These are phyloP conservation scores for Crotalus adamanteus DNA, from an alignment of 2,797 vertebrate species.

Conservation along the genomic window DNA sequence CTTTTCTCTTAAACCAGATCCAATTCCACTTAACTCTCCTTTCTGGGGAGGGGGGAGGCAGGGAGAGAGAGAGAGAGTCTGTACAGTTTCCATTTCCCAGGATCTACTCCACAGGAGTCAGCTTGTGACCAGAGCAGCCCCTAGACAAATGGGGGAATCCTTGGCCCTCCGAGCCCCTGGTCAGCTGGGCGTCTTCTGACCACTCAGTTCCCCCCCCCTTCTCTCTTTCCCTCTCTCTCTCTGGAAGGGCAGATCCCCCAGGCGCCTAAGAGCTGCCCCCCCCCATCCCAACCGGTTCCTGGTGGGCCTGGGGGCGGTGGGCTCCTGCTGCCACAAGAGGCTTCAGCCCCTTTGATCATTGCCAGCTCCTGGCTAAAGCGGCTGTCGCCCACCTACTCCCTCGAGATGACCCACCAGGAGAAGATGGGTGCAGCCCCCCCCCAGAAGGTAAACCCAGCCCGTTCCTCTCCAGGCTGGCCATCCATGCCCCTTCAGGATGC, in stretches of 20 bases:
- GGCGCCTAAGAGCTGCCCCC: neutral
- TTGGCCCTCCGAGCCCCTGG: constrained; percentile 44
- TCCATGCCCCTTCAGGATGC: neutral
- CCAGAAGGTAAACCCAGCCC: neutral
- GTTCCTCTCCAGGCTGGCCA: neutral
- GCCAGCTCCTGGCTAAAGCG: neutral
- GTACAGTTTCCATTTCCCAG: constrained; percentile 23
- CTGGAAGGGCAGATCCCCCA: constrained; percentile 6
- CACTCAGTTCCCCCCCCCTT: constrained; percentile 23
- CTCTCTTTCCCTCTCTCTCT: neutral
- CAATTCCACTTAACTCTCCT: constrained; percentile 64
- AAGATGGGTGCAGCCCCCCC: neutral
- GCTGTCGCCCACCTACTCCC: neutral
- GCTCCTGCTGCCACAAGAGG: neutral
- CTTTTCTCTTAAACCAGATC: constrained; percentile 65
- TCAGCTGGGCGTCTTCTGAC: constrained; percentile 27
- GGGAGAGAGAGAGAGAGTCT: neutral
- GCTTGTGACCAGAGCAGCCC: constrained; percentile 45
- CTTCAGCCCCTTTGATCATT: neutral
- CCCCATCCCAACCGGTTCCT: neutral
- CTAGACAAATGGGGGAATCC: constrained; percentile 44
- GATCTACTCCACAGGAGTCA: constrained; percentile 16
- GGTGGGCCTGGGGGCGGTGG: neutral
- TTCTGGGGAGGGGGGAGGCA: constrained; percentile 15
- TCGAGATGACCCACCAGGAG: neutral